phyloP scores from a whole-genome alignment of 2,888 invertebrate species.

The Drosophila anomelani region DNA sequence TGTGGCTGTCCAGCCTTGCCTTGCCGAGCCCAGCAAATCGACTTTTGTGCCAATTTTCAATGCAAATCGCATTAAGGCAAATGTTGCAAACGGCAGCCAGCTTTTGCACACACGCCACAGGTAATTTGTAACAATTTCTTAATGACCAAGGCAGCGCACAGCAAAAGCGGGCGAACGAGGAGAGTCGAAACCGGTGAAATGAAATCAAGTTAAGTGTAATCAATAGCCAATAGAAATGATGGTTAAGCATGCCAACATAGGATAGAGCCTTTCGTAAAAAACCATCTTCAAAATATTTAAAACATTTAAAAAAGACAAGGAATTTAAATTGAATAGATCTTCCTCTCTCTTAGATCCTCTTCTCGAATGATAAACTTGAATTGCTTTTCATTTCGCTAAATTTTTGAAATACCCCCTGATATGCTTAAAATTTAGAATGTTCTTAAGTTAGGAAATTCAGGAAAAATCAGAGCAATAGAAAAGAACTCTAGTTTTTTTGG shows the following conservation, averaged over 20 bases:
- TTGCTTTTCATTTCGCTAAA: too few species aligned
- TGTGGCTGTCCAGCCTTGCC: constrained; percentile 24
- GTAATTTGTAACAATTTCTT: constrained; percentile 65
- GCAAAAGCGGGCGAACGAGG: constrained; percentile 18
- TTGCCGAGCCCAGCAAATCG: constrained; percentile 51
- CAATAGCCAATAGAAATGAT: background rate
- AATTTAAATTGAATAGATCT: too few species aligned
- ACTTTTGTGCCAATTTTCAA: constrained; percentile 73
- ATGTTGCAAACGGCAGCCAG: constrained; percentile 58
- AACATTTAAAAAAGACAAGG: background rate
- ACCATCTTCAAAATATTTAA: background rate
- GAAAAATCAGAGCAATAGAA: too few species aligned
- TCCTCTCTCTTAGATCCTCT: too few species aligned
- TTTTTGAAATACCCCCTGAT: too few species aligned
- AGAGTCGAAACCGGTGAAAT: constrained; percentile 16
- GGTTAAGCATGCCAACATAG: background rate
- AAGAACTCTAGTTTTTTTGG: background rate
- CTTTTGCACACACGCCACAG: constrained; percentile 52
- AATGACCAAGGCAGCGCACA: constrained; percentile 43
- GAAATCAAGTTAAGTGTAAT: constrained; percentile 30
- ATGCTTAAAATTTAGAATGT: too few species aligned
- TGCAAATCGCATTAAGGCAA: constrained; percentile 78
- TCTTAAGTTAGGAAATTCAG: too few species aligned
- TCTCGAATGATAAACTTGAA: too few species aligned
- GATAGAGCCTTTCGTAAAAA: background rate